These are phyloP conservation scores for Alligator mississippiensis DNA, from an alignment of 2,113 vertebrate species.

Conservation along the genomic window DNA sequence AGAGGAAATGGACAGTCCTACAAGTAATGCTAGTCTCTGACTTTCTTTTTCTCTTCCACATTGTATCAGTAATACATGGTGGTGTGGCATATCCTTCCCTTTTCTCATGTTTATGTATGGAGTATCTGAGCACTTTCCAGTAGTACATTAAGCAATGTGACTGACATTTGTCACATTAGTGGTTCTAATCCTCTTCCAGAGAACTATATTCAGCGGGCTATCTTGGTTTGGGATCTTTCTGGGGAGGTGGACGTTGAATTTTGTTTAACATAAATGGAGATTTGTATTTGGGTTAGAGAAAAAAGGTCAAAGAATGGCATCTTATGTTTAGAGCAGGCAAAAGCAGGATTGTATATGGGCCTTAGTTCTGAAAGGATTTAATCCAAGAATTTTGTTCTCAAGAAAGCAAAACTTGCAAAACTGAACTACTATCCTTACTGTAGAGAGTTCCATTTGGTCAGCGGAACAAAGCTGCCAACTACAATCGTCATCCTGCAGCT, in stretches of 20 bases:
- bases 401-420: not conserved
- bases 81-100: not conserved
- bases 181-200: not conserved
- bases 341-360: not conserved
- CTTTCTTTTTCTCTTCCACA: not conserved
- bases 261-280: not conserved
- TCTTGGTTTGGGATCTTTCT: not conserved
- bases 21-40: not conserved
- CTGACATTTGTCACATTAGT: rapidly evolving
- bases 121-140: not conserved
- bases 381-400: not conserved
- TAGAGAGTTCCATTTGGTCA: not conserved
- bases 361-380: not conserved
- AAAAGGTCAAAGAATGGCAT: not conserved
- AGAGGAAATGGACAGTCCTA: not conserved
- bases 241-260: not conserved
- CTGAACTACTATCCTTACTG: not conserved
- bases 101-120: not conserved
- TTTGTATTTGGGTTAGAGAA: not conserved
- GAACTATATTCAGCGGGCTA: rapidly evolving
- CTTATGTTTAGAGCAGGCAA: no score
- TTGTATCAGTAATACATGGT: not conserved
- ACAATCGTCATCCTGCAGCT: not conserved
- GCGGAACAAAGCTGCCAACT: not conserved
- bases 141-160: not conserved